A percentile compares a stretch with the other conserved stretches of the same genome.
Evolutionary conservation across 2,797 vertebrate genomes (phyloP).

Genomic region (Xenops minutus): DNA sequence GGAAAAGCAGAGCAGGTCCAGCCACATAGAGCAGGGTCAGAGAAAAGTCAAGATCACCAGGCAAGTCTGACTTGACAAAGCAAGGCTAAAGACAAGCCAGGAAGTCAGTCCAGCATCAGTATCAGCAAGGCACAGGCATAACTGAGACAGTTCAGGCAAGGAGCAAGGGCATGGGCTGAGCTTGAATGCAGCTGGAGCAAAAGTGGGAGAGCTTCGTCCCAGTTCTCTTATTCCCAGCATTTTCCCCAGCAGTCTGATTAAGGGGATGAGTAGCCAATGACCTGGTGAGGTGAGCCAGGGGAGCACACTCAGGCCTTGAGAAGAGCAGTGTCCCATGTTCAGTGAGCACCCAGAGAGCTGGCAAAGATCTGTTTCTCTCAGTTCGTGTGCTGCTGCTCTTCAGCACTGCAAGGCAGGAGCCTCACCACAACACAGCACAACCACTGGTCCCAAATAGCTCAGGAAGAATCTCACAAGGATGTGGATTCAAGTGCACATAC

Average conservation of each 20-base stretch:
- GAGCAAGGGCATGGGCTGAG: background rate
- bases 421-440: background rate
- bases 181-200: background rate
- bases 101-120: background rate
- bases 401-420: background rate
- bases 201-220: background rate
- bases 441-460: background rate
- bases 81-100: background rate
- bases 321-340: background rate
- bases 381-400: background rate
- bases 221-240: background rate
- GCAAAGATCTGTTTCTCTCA: background rate
- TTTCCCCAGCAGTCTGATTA: background rate
- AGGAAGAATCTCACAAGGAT: background rate
- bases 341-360: background rate
- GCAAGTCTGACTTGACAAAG: background rate
- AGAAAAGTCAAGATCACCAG: background rate
- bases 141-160: background rate
- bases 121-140: background rate
- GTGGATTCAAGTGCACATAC: rapidly evolving
- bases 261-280: background rate
- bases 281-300: too few species aligned
- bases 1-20: background rate
- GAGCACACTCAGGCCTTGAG: background rate
- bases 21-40: background rate